Evolutionary conservation across 2,797 vertebrate genomes (phyloP), one percentile per base, ranked within the genome.

Genomic region (Lycodopsis pacificus): DNA sequence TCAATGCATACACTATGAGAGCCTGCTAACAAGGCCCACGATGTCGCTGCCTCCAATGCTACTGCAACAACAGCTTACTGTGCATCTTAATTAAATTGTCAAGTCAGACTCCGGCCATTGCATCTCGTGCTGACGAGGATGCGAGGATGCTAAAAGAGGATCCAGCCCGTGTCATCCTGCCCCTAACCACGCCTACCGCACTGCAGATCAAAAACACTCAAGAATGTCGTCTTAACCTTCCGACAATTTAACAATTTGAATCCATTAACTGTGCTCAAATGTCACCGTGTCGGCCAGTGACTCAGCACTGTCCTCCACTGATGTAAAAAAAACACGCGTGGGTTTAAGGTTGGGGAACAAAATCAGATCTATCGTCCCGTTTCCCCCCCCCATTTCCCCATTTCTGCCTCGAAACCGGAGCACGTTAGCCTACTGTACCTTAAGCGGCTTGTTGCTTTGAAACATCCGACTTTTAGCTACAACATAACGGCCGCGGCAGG

Each of bases 191-290:
- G 93, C 97, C 97, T 93, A 95, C 97, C 97, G 97, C 97, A 98
- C 96, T 98, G 97, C 97, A 98, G 97, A 96, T 97, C 94, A 95
- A 93, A 84, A 92, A 91, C 86, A 88, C 64, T 80, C 77, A 66
- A 78, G 30, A 72, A 65, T 61, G 74, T 77, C 84, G 86, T 36
- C 80, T 46, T 19, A 54, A 76, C 73, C 69, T 54, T 17, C 66
- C 51, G 64, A 73, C 62, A 58, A 62, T 17, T 10, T 17, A 11
- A 34, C 77, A 6, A 25, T 81, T 90, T 73, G 19, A 38, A 73
- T 53, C 73, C 67, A 25, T 38, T 34, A 57, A 65, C 20, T 38
- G 70, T 57, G 34, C 22, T 17, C 7, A 59, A 30, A 81, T 5
- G 36, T 13, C 30, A 25, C 68, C 25, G 7, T 34, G 54, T 17